phyloP scores from a whole-genome alignment of 2,797 vertebrate genomes.

The Tiaroga cobitis region DNA sequence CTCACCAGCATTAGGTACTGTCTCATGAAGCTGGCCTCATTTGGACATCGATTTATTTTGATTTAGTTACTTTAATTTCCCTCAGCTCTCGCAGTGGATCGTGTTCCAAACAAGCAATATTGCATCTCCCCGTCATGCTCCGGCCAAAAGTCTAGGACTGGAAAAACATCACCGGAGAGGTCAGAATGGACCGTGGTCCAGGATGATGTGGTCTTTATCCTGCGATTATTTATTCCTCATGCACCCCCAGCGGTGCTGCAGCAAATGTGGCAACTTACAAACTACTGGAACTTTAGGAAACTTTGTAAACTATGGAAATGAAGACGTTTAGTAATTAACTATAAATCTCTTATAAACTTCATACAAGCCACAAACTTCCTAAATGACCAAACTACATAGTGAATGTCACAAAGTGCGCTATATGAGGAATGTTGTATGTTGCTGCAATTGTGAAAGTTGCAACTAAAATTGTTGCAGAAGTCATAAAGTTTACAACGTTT shows the following conservation, averaged over 20 bases:
- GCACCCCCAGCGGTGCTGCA: neutral
- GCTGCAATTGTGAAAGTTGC: neutral
- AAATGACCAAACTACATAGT: neutral
- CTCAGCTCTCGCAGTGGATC: slow-evolving; percentile 31
- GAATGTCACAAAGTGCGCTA: neutral
- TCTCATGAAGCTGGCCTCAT: slow-evolving; percentile 59
- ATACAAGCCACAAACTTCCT: neutral
- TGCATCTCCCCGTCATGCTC: slow-evolving; percentile 14
- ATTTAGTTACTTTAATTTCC: slow-evolving; percentile 67
- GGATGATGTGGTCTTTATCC: neutral
- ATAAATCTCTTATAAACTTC: neutral
- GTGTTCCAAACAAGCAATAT: slow-evolving; percentile 53
- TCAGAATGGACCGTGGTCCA: slow-evolving; percentile 9
- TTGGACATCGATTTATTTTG: slow-evolving; percentile 67
- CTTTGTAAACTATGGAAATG: neutral
- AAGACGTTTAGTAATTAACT: neutral
- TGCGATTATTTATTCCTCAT: neutral
- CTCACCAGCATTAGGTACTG: slow-evolving; percentile 60
- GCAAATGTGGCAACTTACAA: slow-evolving; percentile 5
- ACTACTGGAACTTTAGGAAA: neutral
- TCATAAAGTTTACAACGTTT: neutral
- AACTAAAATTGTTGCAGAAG: neutral
- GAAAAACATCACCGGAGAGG: slow-evolving; percentile 7
- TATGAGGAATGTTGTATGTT: neutral
- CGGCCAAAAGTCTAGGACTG: slow-evolving; percentile 36